Percentiles rank a stretch among this genome's conserved stretches.
phyloP scores from a whole-genome alignment of 2,888 invertebrate species.

The Oeneis ivallda region DNA sequence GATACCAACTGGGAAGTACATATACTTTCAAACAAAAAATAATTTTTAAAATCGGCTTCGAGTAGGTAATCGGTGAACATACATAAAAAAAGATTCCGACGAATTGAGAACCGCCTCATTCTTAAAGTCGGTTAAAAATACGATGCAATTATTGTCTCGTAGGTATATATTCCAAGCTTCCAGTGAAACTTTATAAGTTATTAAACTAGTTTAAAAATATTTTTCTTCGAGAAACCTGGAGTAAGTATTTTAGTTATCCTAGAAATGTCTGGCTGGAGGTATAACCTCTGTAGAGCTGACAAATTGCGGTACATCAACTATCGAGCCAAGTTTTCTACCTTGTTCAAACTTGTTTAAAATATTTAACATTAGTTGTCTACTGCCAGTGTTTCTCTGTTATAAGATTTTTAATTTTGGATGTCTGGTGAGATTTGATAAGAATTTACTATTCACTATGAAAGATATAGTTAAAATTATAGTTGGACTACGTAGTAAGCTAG shows the following conservation, averaged over 20 bases:
- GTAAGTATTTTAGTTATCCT: constrained; percentile 31
- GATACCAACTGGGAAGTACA: too few species aligned
- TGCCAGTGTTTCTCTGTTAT: constrained; percentile 47
- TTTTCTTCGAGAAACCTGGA: constrained; percentile 25
- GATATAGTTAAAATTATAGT: too few species aligned
- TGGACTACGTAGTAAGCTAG: too few species aligned
- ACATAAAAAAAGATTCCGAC: too few species aligned
- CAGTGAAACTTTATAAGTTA: background rate
- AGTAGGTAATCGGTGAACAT: too few species aligned
- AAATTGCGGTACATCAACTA: constrained; percentile 51
- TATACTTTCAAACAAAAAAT: too few species aligned
- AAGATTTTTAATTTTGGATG: constrained; percentile 52
- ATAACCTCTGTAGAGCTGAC: constrained; percentile 43
- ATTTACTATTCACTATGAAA: background rate
- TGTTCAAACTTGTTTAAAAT: constrained; percentile 60
- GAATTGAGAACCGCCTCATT: too few species aligned
- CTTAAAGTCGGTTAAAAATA: too few species aligned
- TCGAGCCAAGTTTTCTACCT: constrained; percentile 46
- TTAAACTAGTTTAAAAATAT: constrained; percentile 17
- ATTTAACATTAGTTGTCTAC: constrained; percentile 58
- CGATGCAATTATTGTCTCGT: too few species aligned
- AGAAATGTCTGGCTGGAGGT: constrained; percentile 29
- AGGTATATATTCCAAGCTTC: background rate
- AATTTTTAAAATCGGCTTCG: too few species aligned
- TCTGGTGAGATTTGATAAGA: constrained; percentile 20